Evolutionary conservation across 2,888 invertebrate species (phyloP).

Genomic region (Xestobium rufovillosum): DNA sequence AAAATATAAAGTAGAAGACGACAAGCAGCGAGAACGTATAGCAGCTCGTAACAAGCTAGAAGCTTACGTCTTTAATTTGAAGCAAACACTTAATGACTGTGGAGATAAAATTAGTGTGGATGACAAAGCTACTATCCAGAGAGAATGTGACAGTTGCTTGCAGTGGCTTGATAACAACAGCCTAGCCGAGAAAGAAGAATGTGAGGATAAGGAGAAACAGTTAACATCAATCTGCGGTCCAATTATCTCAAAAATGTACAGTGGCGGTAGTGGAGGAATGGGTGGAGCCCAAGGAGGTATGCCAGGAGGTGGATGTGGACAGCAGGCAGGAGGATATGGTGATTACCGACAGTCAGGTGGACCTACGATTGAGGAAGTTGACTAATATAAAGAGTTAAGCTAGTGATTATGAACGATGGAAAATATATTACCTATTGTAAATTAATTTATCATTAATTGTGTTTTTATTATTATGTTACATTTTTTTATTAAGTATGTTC

Average conservation of each 20-base stretch:
- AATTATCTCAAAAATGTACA: slow-evolving; percentile 54
- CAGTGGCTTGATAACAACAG: slow-evolving; percentile 62
- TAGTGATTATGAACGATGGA: no score
- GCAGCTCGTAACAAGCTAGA: slow-evolving; percentile 65
- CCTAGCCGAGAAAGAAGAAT: slow-evolving; percentile 60
- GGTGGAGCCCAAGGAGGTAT: slow-evolving; percentile 28
- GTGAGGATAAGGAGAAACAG: slow-evolving; percentile 53
- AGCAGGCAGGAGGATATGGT: slow-evolving; percentile 26
- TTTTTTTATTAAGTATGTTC: no score
- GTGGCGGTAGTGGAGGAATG: slow-evolving; percentile 28
- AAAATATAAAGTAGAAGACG: slow-evolving; percentile 61
- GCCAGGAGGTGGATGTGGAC: slow-evolving; percentile 28
- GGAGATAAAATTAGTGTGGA: slow-evolving; percentile 54
- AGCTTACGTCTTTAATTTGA: slow-evolving; percentile 59
- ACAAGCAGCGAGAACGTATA: slow-evolving; percentile 58
- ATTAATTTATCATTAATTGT: no score
- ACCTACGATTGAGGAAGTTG: slow-evolving; percentile 53
- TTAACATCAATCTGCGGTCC: slow-evolving; percentile 44
- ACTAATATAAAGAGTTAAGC: no score
- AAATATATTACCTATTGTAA: no score
- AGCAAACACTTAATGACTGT: slow-evolving; percentile 57
- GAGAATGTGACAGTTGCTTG: slow-evolving; percentile 51
- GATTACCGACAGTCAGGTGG: slow-evolving; percentile 36
- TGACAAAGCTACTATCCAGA: slow-evolving; percentile 53
- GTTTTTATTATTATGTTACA: no score